These are phyloP conservation scores for Dermatophagoides farinae DNA, from an alignment of 1,140 invertebrate genomes.

Conservation along the genomic window DNA sequence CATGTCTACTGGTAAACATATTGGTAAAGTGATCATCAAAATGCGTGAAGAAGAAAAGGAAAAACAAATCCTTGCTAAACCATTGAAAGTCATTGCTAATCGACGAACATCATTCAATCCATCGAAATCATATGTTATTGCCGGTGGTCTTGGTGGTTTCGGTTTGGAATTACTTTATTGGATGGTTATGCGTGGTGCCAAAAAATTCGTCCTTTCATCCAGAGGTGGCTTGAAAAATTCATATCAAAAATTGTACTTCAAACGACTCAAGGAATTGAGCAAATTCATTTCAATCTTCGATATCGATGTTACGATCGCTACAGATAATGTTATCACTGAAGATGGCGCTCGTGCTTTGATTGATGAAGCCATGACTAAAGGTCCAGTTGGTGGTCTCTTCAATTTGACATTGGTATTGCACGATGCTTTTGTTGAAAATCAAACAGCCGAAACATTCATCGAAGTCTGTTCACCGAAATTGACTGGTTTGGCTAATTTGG, in stretches of 20 bases:
- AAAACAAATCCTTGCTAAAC: slow-evolving; percentile 6
- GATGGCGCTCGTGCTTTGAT: slow-evolving; percentile 48
- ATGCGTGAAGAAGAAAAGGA: slow-evolving; percentile 25
- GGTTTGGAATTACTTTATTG: slow-evolving; percentile 77
- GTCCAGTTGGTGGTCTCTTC: slow-evolving; percentile 77
- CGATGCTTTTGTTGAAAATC: slow-evolving; percentile 71
- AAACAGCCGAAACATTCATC: slow-evolving; percentile 52
- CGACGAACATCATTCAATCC: slow-evolving; percentile 67
- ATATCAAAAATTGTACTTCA: slow-evolving; percentile 41
- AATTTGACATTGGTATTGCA: slow-evolving; percentile 66
- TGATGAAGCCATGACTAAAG: slow-evolving; percentile 35
- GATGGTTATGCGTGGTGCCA: slow-evolving; percentile 63
- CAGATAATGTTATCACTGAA: slow-evolving; percentile 36
- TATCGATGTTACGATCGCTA: slow-evolving; percentile 46
- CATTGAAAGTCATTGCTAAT: slow-evolving; percentile 31
- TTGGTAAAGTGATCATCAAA: slow-evolving; percentile 61
- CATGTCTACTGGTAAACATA: slow-evolving; percentile 88
- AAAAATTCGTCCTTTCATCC: slow-evolving; percentile 60
- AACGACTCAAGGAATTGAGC: slow-evolving; percentile 40
- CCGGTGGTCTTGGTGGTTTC: slow-evolving; percentile 77
- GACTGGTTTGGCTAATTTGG: slow-evolving; percentile 46
- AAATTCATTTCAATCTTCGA: slow-evolving; percentile 22
- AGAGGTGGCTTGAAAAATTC: slow-evolving; percentile 63
- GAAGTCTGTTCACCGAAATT: slow-evolving; percentile 37
- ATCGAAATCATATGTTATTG: slow-evolving; percentile 58